A percentile compares a stretch with the other conserved stretches of the same genome.
Evolutionary conservation across 2,797 vertebrate species (phyloP).

Genomic region (Alfaro cultratus): DNA sequence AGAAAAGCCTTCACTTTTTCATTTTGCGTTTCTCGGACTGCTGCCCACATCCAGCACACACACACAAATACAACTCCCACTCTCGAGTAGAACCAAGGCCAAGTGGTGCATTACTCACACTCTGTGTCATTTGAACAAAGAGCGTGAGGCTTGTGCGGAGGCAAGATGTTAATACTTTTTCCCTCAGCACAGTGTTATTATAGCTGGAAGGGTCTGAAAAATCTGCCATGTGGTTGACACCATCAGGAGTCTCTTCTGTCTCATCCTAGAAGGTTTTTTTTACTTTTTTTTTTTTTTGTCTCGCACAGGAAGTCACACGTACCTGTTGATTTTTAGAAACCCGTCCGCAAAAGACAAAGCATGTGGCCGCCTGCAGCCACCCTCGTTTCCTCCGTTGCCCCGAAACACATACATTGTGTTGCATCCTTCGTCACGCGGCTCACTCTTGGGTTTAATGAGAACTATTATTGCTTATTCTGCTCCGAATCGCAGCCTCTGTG

Average conservation of each 20-base stretch:
- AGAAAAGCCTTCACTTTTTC: constrained; percentile 24
- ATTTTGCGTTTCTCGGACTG: constrained; percentile 4
- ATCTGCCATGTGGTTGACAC: constrained; percentile 1
- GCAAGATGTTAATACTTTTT: constrained; percentile 26
- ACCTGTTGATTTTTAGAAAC: constrained; percentile 32
- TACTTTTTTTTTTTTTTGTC: constrained; percentile 4
- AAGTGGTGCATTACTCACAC: constrained; percentile 57
- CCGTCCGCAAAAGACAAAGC: constrained; percentile 16
- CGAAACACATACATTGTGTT: background rate
- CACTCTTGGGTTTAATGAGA: constrained; percentile 38
- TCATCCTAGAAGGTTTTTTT: constrained; percentile 3
- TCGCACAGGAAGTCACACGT: constrained; percentile 26
- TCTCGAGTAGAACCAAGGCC: constrained; percentile 49
- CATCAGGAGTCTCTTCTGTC: constrained; percentile 17
- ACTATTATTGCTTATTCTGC: constrained; percentile 32
- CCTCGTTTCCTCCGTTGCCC: constrained; percentile 14
- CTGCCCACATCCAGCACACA: constrained; percentile 13
- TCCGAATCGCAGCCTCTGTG: too few relatives aligned
- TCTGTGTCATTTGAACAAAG: constrained; percentile 37
- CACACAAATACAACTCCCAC: constrained; percentile 23
- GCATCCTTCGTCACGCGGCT: constrained; percentile 29
- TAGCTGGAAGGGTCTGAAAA: constrained; percentile 29
- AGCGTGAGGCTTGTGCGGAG: constrained; percentile 19
- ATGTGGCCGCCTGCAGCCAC: background rate
- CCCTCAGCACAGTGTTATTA: background rate